These are phyloP conservation scores for Catalaphyllia jardinei DNA, from an alignment of 64 coral and sea anemone genomes.

Conservation along the genomic window DNA sequence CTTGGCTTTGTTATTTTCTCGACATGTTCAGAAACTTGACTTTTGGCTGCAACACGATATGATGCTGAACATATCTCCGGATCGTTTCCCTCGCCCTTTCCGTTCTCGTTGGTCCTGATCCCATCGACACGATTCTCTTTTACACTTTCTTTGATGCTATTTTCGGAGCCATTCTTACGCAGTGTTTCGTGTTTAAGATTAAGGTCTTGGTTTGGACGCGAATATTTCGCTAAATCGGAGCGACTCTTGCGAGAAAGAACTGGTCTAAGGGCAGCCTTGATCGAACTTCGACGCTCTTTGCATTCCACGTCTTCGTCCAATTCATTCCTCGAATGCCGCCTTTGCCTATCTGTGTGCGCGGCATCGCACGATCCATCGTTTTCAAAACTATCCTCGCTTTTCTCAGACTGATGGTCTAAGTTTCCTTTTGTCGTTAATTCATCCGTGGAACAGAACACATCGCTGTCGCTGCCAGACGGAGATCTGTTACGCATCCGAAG, in stretches of 20 bases:
- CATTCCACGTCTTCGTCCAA: slow-evolving; percentile 41
- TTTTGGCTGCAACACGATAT: slow-evolving; percentile 24
- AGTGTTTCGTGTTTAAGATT: background rate
- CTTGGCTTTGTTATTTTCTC: background rate
- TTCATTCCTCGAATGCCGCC: slow-evolving; percentile 52
- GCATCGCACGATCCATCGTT: background rate
- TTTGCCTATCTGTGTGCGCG: background rate
- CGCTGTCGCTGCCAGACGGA: slow-evolving; percentile 33
- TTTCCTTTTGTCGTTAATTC: background rate
- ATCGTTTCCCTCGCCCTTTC: background rate
- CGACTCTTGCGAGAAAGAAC: slow-evolving; percentile 46
- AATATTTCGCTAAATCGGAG: slow-evolving; percentile 30
- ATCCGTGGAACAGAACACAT: slow-evolving; percentile 38
- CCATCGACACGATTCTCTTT: slow-evolving; percentile 7
- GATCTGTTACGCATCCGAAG: slow-evolving; percentile 37
- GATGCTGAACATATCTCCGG: background rate
- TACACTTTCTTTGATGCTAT: background rate
- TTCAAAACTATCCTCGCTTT: slow-evolving; percentile 8
- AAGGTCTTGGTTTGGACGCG: slow-evolving; percentile 7
- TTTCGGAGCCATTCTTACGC: slow-evolving; percentile 6
- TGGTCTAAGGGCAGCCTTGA: slow-evolving; percentile 38
- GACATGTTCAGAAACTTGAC: background rate
- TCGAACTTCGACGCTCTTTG: slow-evolving; percentile 18
- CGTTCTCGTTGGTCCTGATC: background rate
- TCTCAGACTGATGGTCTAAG: background rate